A percentile compares a stretch with the other conserved stretches of the same genome.
These are phyloP conservation scores for Sympetrum striolatum DNA, from an alignment of 2,888 invertebrate genomes.

Conservation along the genomic window DNA sequence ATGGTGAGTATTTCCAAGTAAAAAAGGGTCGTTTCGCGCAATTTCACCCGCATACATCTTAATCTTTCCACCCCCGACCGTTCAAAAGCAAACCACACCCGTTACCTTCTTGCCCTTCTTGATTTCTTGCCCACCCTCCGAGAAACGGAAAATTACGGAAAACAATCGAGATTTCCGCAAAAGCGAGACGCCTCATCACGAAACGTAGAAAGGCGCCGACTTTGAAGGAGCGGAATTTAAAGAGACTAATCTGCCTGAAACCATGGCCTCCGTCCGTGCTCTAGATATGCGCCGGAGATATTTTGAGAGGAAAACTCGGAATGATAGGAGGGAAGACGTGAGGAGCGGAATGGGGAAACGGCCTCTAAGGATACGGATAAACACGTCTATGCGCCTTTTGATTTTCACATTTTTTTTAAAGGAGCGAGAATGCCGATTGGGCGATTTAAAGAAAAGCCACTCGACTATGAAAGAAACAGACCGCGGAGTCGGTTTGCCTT, in stretches of 20 bases:
- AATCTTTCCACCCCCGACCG: too few species aligned
- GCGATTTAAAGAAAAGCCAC: not conserved
- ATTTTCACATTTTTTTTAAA: not conserved
- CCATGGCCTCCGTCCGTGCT: not conserved
- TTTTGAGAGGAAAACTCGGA: not conserved
- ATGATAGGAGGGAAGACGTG: not conserved
- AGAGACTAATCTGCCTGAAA: not conserved
- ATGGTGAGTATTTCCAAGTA: not conserved
- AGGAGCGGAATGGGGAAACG: not conserved
- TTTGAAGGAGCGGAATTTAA: not conserved
- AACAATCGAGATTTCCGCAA: not conserved
- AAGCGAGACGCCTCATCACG: not conserved
- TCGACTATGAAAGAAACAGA: too few species aligned
- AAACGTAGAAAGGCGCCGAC: not conserved
- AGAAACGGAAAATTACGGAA: not conserved
- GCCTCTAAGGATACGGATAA: not conserved
- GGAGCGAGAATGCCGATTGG: not conserved
- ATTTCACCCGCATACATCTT: too few species aligned
- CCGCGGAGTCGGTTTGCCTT: too few species aligned
- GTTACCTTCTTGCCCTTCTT: too few species aligned
- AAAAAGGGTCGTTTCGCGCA: not conserved
- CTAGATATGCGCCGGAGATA: conserved; percentile 30
- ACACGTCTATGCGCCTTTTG: not conserved
- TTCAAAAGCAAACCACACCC: too few species aligned
- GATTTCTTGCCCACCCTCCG: not conserved